These are phyloP conservation scores for Ammodytes dubius DNA, from an alignment of 2,113 vertebrate species.

Conservation along the genomic window DNA sequence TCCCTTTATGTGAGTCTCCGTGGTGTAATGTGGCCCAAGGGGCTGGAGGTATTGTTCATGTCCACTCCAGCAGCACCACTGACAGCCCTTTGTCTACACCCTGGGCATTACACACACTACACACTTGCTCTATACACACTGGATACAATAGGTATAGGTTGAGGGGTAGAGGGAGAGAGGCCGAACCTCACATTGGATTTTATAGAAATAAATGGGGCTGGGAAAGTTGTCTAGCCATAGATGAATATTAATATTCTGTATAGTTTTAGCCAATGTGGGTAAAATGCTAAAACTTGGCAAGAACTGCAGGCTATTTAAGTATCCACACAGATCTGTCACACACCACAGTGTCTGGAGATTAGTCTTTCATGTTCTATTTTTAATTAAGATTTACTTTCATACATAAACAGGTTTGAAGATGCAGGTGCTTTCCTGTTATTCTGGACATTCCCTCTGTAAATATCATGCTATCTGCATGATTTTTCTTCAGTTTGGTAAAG, in stretches of 20 bases:
- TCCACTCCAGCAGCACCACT: slow-evolving; percentile 74
- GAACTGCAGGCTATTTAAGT: not conserved
- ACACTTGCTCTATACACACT: slow-evolving; percentile 54
- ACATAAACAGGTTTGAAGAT: not conserved
- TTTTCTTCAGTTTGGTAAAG: not conserved
- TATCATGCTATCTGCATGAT: not conserved
- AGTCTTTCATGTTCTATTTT: not conserved
- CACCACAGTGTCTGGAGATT: not conserved
- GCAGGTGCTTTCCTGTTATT: slow-evolving; percentile 11
- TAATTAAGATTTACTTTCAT: not conserved
- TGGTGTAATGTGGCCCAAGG: slow-evolving; percentile 74
- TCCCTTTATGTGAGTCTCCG: slow-evolving; percentile 62
- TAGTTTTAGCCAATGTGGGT: slow-evolving; percentile 21
- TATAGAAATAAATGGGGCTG: slow-evolving; percentile 25
- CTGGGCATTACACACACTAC: slow-evolving; percentile 42
- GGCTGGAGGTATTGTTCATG: slow-evolving; percentile 70
- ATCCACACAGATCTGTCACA: not conserved
- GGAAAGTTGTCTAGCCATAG: not conserved
- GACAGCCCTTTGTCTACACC: slow-evolving; percentile 66
- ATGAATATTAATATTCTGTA: not conserved
- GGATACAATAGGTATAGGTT: slow-evolving; percentile 37
- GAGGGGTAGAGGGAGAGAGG: not conserved
- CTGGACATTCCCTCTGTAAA: not conserved
- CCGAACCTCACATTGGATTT: slow-evolving; percentile 16
- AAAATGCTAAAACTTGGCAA: slow-evolving; percentile 12